Evolutionary conservation across 2,797 vertebrate genomes (phyloP).

Genomic region (Lacerta bilineata): DNA sequence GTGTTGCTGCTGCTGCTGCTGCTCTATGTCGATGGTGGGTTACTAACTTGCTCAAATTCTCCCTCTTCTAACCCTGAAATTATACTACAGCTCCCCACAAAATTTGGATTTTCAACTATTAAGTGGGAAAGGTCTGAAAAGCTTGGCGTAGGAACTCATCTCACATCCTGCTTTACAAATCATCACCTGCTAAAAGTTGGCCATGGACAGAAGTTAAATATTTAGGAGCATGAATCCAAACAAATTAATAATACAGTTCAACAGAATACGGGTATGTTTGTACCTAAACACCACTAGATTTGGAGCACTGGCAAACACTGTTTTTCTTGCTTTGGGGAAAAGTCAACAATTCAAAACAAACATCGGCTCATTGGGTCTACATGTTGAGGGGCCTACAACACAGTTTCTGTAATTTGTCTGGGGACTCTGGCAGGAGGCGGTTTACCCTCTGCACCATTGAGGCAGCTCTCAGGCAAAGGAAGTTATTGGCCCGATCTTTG

Average conservation of each 20-base stretch:
- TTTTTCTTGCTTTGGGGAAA: not conserved
- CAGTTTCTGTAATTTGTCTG: not conserved
- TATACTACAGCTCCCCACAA: not conserved
- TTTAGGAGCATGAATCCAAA: not conserved
- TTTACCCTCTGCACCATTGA: not conserved
- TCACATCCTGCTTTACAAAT: not conserved
- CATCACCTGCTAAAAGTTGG: not conserved
- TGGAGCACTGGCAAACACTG: not conserved
- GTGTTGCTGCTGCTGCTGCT: not conserved
- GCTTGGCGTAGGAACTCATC: not conserved
- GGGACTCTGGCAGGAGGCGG: not conserved
- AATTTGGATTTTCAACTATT: not conserved
- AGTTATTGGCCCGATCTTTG: not conserved
- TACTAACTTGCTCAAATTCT: not conserved
- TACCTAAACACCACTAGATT: not conserved
- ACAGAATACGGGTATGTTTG: not conserved
- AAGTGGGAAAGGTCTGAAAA: not conserved
- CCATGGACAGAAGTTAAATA: not conserved
- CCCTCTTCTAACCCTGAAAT: not conserved
- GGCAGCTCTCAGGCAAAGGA: not conserved
- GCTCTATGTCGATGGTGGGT: not conserved
- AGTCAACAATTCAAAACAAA: not conserved
- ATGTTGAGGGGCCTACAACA: not conserved
- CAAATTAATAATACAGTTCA: not conserved
- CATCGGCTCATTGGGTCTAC: not conserved